Conservation (phyloP, 1,140 invertebrate genomes). For the Eriocheir sinensis region DNA sequence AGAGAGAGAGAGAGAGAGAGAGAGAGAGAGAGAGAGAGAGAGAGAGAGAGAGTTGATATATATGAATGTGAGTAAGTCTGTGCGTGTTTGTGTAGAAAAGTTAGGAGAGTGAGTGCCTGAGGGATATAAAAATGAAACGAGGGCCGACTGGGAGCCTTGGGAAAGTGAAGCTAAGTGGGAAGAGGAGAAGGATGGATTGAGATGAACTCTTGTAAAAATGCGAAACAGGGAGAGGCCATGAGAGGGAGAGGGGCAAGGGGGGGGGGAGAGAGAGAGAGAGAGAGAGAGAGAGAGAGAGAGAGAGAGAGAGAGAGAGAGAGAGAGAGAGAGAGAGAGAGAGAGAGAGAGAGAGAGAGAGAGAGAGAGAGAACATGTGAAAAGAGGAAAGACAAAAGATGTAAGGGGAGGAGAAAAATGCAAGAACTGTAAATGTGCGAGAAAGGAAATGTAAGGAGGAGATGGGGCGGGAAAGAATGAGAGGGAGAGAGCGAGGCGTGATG, state of each 20-base stretch:
- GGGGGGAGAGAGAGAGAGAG: conserved; percentile 30
- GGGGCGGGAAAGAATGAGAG: background rate
- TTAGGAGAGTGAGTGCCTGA: no score
- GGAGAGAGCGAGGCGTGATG: background rate
- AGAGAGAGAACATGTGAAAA: background rate
- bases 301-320: conserved; percentile 37
- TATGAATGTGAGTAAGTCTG: no score
- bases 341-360: no score
- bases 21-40: no score
- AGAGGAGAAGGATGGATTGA: background rate
- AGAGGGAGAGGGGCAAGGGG: background rate
- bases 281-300: conserved; percentile 33
- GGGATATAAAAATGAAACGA: no score
- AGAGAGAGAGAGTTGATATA: no score
- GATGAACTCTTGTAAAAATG: background rate
- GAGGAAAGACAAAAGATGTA: background rate
- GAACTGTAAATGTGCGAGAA: background rate
- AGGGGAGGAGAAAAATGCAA: background rate
- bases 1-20: no score
- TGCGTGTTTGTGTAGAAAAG: no score
- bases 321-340: background rate
- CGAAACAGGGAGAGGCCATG: background rate
- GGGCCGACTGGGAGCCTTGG: background rate
- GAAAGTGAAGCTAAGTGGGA: background rate
- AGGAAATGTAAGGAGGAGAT: background rate